Conservation (phyloP, 2,888 invertebrate genomes). For the Meandrusa payeni region DNA sequence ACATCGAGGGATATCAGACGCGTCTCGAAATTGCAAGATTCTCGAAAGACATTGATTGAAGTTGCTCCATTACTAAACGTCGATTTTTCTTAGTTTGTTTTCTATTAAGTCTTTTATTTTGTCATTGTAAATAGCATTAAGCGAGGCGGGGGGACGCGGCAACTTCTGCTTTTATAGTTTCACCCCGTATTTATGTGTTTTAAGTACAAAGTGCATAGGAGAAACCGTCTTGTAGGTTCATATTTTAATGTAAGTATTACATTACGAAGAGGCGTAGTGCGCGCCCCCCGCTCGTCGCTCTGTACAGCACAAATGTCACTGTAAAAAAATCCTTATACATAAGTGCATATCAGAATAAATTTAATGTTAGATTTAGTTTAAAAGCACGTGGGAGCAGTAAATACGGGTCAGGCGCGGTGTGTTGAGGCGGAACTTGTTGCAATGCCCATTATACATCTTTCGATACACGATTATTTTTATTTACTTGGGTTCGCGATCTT, state of each 20-base stretch:
- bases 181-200: conserved; percentile 34
- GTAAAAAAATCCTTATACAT: conserved; percentile 65
- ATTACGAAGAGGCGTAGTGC: conserved; percentile 22
- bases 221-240: conserved; percentile 35
- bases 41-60: too few relatives aligned
- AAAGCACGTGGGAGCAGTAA: conserved; percentile 44
- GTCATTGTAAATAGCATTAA: conserved; percentile 62
- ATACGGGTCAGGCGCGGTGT: conserved; percentile 22
- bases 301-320: conserved; percentile 77
- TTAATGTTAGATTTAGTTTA: conserved; percentile 70
- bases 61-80: too few relatives aligned
- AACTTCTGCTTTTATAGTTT: conserved; percentile 41
- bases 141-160: conserved; percentile 45
- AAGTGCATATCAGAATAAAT: conserved; percentile 78
- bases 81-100: too few relatives aligned
- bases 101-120: conserved; percentile 53
- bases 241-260: conserved; percentile 29
- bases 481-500: conserved; percentile 2
- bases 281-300: conserved; percentile 29
- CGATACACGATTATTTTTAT: conserved; percentile 2
- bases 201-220: conserved; percentile 56
- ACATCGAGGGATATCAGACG: too few relatives aligned
- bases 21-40: too few relatives aligned
- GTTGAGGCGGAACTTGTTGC: conserved; percentile 13
- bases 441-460: conserved; percentile 7